Evolutionary conservation across 2,113 vertebrate genomes (phyloP).

Genomic region (Antechinus stuartii): DNA sequence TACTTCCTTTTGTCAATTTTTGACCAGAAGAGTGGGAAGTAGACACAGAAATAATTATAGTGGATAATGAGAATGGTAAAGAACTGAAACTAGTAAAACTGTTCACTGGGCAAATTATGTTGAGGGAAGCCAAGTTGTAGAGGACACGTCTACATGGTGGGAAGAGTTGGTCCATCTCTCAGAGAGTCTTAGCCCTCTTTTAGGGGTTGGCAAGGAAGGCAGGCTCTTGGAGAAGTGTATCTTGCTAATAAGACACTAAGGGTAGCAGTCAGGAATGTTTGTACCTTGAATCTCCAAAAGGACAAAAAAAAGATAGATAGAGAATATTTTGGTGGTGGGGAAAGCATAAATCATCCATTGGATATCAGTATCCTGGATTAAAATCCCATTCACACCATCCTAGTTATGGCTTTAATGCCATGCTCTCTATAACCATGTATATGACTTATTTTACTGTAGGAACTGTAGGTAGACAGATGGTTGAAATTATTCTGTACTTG

Average conservation of each 20-base stretch:
- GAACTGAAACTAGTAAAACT: not conserved
- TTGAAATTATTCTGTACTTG: not conserved
- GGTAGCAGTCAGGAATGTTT: not conserved
- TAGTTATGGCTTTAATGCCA: not conserved
- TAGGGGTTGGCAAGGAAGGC: not conserved
- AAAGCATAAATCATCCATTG: not conserved
- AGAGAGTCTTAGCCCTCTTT: not conserved
- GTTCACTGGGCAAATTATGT: not conserved
- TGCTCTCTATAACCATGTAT: not conserved
- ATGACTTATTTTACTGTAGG: not conserved
- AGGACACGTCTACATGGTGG: not conserved
- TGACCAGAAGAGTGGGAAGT: not conserved
- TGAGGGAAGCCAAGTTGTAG: not conserved
- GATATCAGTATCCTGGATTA: not conserved
- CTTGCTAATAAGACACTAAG: not conserved
- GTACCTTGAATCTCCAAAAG: not conserved
- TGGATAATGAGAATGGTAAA: not conserved
- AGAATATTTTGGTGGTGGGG: not conserved
- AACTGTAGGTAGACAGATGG: not conserved
- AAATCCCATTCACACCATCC: not conserved
- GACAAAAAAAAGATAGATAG: not conserved
- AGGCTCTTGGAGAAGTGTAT: not conserved
- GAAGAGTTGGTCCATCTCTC: not conserved
- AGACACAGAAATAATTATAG: not conserved
- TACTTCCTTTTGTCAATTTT: not conserved